phyloP scores from a whole-genome alignment of 2,113 vertebrate genomes.

The Leuciscus idus region DNA sequence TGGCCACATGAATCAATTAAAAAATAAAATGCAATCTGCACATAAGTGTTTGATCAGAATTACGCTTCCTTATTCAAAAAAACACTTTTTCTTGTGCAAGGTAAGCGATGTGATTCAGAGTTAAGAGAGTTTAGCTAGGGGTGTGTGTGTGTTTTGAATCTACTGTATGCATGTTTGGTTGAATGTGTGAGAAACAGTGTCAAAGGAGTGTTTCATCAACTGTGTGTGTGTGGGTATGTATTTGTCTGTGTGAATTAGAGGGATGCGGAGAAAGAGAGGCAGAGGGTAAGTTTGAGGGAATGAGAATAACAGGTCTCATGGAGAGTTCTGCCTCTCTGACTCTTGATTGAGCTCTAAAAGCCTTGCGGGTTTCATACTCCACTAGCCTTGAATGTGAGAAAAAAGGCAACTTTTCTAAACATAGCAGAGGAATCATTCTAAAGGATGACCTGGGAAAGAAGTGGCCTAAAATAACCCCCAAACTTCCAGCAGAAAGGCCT shows the following conservation, averaged over 20 bases:
- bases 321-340: conserved; percentile 27
- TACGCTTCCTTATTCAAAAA: neutral
- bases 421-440: conserved; percentile 43
- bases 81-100: neutral
- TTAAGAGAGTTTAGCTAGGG: neutral
- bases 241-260: conserved; percentile 40
- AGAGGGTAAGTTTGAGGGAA: conserved; percentile 27
- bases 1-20: neutral
- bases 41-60: neutral
- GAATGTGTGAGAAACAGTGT: conserved; percentile 42
- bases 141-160: conserved; percentile 25
- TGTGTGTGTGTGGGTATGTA: neutral
- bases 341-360: conserved; percentile 31
- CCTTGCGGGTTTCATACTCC: conserved; percentile 45
- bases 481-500: conserved; percentile 16
- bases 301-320: conserved; percentile 35
- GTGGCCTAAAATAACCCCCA: conserved; percentile 43
- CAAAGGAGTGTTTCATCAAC: conserved; percentile 1
- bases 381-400: conserved; percentile 39
- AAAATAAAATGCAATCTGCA: neutral
- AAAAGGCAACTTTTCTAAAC: conserved; percentile 47
- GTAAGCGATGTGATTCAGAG: neutral
- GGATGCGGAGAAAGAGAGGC: neutral
- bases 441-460: conserved; percentile 10
- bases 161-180: conserved; percentile 37